Base-by-base conservation (phyloP, 1,140 invertebrate species). In the Teleogryllus occipitalis region DNA sequence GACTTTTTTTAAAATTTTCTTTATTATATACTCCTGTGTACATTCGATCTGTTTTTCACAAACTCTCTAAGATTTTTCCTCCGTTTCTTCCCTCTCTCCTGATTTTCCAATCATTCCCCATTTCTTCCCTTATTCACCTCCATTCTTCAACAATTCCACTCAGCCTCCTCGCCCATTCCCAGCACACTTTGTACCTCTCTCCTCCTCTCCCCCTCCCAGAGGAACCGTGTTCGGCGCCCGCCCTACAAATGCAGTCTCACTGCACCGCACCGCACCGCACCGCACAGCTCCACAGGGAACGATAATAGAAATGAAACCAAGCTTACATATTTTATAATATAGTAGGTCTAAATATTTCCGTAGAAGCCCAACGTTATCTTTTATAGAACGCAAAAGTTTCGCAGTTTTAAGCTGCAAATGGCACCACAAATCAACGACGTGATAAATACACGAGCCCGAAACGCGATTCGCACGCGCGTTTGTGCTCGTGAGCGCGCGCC, bases 251-350 rank as follows among this genome's bases (percentile, higher is more conserved):
- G 27, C 27, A 65, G 54, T 65, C 54, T 65, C 54, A 18, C 54
- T 65, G 10, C 54, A 10, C 10, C 7, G 18, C 10, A 65, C 7
- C 54, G 54, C 10, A 54, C 49, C 8, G 49, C 49, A 15, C 54
- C 10, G 54, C 54, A 65, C 0, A 65, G 54, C 54, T 39, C 27
- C 27, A 39, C 27, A 39, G 27, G 54, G 18, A 14, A 18, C 54
- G 54, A 65, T 65, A 65, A 65, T 65, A 65, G 54, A 65, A 65
- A 65, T 65, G 54, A 65, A 65, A 65, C 54, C 54, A 18, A 65
- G 54, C 54, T 65, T 65, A 14, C 54, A 65, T 65, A 65, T 65
- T 65, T 65, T 65, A 65, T 18, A 10, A 14, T 18, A 65, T 14
- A 65, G 54, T 65, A 65, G 54, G 18, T 65, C 18, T 65, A 65